Evolutionary conservation across 2,797 vertebrate genomes (phyloP).

Genomic region (Sebastes matsubarae): DNA sequence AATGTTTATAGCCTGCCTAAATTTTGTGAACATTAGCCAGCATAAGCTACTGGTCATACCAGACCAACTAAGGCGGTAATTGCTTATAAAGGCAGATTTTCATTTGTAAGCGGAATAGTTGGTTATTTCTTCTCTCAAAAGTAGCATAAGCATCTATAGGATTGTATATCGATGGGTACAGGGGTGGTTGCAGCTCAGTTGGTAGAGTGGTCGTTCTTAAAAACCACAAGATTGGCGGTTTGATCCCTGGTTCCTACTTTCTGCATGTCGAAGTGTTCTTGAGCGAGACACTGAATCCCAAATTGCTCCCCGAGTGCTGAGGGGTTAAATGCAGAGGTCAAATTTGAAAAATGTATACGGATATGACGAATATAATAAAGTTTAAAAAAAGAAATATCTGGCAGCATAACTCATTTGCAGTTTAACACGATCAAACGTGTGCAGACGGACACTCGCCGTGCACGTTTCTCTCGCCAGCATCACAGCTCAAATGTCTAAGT

Average conservation of each 20-base stretch:
- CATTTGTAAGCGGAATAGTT: not conserved
- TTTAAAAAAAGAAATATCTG: not conserved
- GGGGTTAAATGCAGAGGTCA: not conserved
- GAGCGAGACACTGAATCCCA: not conserved
- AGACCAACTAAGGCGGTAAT: not conserved
- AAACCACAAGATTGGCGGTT: not conserved
- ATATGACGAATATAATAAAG: too few relatives aligned
- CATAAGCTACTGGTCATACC: not conserved
- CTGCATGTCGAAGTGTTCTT: not conserved
- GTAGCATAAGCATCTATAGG: not conserved
- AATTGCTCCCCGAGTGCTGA: not conserved
- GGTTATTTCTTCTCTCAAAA: not conserved
- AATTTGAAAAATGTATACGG: not conserved
- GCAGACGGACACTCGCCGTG: not conserved
- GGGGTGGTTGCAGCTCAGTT: not conserved
- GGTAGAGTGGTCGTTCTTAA: not conserved
- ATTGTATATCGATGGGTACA: not conserved
- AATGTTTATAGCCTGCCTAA: not conserved
- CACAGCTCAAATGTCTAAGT: constrained; percentile 11
- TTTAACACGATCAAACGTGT: not conserved
- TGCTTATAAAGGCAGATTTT: not conserved
- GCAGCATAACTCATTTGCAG: not conserved
- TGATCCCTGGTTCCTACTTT: not conserved
- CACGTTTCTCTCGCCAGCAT: not conserved
- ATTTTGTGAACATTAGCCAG: not conserved